Evolutionary conservation across 2,113 vertebrate genomes (phyloP), one percentile per base, ranked within the genome.

Genomic region (Salvelinus fontinalis): DNA sequence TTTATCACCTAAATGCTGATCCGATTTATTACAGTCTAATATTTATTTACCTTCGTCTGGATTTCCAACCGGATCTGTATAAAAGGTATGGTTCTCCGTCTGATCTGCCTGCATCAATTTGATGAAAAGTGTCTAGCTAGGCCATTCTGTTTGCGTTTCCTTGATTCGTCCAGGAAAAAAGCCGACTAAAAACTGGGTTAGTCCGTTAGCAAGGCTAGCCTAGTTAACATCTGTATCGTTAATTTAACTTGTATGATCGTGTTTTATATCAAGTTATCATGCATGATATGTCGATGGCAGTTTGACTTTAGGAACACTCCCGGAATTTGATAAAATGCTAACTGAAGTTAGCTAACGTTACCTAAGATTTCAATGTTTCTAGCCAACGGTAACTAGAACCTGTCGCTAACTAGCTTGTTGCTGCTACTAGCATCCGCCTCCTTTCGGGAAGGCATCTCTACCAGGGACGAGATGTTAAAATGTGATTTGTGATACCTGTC

Each of bases 51-150:
- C 13, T 75, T 39, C 70, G 8, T 79, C 11, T 49, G 68, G 31
- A 78, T 70, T 68, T 2, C 77, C 84, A 34, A 24, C 0, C 31
- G 71, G 75, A 70, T 48, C 73, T 16, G 27, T 44, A 71, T 0
- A 70, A 31, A 86, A 91, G 91, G 92, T 93, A 90, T 80, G 89
- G 22, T 4, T 0, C 0, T 75, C 0, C 3, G n/a, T 0, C 68
- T 7, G 0, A 34, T 78, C 26, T 22, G 5, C 11, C 18, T 9
- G 16, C 5, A 54, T n/a, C 1, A 44, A 3, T 24, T 65, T 4
- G 5, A 26, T 16, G 26, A 78, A 54, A 7, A 20, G n/a, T 22
- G 7, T 62, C n/a, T 62, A 9, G 18, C 7, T 62, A 71, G 71
- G 69, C 4, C 77, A 54, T n/a, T 39, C 0, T 67, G 24, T 74